phyloP scores from a whole-genome alignment of 2,797 vertebrate genomes.

The Myotis daubentonii region DNA sequence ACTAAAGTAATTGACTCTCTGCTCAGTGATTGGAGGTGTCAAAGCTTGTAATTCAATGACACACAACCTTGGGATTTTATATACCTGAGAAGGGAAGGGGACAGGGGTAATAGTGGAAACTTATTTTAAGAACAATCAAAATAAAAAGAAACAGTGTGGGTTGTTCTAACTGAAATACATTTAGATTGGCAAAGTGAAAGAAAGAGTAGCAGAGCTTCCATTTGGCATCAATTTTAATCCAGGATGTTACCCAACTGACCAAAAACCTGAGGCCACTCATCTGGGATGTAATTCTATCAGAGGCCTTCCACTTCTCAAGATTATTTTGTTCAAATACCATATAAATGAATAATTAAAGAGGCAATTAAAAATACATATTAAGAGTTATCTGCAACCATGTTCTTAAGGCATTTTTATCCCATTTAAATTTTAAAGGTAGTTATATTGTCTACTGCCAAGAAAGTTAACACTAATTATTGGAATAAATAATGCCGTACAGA shows the following conservation, averaged over 20 bases:
- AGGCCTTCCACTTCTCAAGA: constrained; percentile 6
- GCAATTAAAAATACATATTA: constrained; percentile 68
- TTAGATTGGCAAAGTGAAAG: constrained; percentile 65
- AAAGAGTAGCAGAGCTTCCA: constrained; percentile 13
- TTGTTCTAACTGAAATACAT: constrained; percentile 51
- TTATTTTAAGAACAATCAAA: constrained; percentile 49
- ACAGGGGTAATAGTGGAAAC: constrained; percentile 62
- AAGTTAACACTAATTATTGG: constrained; percentile 70
- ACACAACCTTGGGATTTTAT: constrained; percentile 47
- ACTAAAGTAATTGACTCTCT: constrained; percentile 64
- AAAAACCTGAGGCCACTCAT: constrained; percentile 7
- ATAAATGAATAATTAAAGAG: constrained; percentile 60
- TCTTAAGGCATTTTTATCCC: constrained; percentile 7
- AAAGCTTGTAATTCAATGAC: constrained; percentile 67
- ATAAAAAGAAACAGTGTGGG: constrained; percentile 56
- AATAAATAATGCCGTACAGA: constrained; percentile 74
- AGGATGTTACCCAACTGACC: constrained; percentile 53
- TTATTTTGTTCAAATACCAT: constrained; percentile 53
- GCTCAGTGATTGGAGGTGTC: constrained; percentile 48
- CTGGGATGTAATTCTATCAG: constrained; percentile 40
- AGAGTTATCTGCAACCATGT: constrained; percentile 47
- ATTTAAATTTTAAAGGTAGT: constrained; percentile 76
- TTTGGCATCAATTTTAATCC: background rate
- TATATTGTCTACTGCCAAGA: constrained; percentile 67
- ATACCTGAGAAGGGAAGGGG: constrained; percentile 58